A percentile compares a stretch with the other conserved stretches of the same genome.
These are phyloP conservation scores for Cynocephalus volans DNA, from an alignment of 2,113 vertebrate species.

Conservation along the genomic window DNA sequence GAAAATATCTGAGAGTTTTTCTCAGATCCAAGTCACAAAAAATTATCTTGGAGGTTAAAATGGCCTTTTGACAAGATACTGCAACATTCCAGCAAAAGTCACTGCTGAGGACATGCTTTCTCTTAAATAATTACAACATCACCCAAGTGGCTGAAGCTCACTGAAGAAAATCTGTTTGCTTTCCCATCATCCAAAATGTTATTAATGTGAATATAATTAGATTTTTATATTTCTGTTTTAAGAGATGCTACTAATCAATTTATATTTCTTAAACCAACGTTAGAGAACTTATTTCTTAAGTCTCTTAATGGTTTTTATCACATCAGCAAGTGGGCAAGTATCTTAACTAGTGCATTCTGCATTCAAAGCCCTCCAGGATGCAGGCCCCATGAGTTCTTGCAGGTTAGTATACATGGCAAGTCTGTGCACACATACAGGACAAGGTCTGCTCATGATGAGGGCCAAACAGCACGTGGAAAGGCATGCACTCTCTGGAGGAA, in stretches of 20 bases:
- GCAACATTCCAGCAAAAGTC: constrained; percentile 8
- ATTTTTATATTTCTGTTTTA: constrained; percentile 70
- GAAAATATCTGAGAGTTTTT: constrained; percentile 38
- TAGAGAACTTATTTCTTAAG: constrained; percentile 43
- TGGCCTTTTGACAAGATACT: not conserved
- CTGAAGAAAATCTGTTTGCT: constrained; percentile 58
- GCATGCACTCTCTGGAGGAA: constrained; percentile 81
- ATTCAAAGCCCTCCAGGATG: constrained; percentile 79
- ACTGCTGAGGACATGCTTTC: constrained; percentile 38
- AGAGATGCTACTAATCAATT: constrained; percentile 60
- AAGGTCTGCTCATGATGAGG: constrained; percentile 42
- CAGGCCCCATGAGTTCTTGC: constrained; percentile 63
- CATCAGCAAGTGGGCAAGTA: constrained; percentile 63
- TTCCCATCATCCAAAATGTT: constrained; percentile 71
- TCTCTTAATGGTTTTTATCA: not conserved
- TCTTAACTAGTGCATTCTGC: constrained; percentile 73
- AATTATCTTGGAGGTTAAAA: not conserved
- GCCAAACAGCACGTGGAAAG: constrained; percentile 73
- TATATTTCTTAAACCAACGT: constrained; percentile 68
- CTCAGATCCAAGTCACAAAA: constrained; percentile 35
- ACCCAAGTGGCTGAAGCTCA: constrained; percentile 73
- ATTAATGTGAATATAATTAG: constrained; percentile 69
- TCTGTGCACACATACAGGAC: constrained; percentile 78
- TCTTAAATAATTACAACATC: constrained; percentile 66
- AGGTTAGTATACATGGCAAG: constrained; percentile 82